These are phyloP conservation scores for Forbesichthys agassizii DNA, from an alignment of 2,113 vertebrate species.

Conservation along the genomic window DNA sequence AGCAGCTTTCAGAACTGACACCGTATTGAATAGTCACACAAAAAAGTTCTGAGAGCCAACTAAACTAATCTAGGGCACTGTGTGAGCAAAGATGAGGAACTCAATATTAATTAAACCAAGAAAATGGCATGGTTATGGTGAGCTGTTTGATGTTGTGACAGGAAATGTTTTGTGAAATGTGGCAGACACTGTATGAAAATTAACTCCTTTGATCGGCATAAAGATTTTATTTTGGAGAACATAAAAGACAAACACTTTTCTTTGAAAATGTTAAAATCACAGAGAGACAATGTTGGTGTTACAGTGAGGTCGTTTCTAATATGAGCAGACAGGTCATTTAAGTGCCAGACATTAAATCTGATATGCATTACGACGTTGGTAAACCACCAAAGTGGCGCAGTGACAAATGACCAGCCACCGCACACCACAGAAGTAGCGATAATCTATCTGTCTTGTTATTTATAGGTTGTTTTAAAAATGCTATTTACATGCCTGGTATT, in stretches of 20 bases:
- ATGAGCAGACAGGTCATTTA: conserved; percentile 39
- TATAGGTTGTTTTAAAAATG: conserved; percentile 1
- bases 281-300: conserved; percentile 41
- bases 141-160: conserved; percentile 3
- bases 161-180: not conserved
- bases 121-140: conserved; percentile 12
- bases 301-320: conserved; percentile 42
- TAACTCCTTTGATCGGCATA: not conserved
- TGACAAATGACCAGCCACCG: conserved; percentile 7
- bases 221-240: conserved; percentile 26
- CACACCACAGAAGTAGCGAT: not conserved
- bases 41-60: conserved; percentile 1
- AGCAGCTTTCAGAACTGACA: conserved; percentile 19
- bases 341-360: conserved; percentile 32
- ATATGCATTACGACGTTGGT: conserved; percentile 22
- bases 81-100: not conserved
- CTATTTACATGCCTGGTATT: not conserved
- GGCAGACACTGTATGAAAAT: conserved; percentile 2
- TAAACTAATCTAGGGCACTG: not conserved
- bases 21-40: conserved; percentile 39
- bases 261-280: conserved; percentile 53
- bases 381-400: conserved; percentile 6
- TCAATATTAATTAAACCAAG: not conserved
- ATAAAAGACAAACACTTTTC: conserved; percentile 5
- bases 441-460: conserved; percentile 9